Conservation (phyloP, 2,113 vertebrate species). For the Sciurus niger region DNA sequence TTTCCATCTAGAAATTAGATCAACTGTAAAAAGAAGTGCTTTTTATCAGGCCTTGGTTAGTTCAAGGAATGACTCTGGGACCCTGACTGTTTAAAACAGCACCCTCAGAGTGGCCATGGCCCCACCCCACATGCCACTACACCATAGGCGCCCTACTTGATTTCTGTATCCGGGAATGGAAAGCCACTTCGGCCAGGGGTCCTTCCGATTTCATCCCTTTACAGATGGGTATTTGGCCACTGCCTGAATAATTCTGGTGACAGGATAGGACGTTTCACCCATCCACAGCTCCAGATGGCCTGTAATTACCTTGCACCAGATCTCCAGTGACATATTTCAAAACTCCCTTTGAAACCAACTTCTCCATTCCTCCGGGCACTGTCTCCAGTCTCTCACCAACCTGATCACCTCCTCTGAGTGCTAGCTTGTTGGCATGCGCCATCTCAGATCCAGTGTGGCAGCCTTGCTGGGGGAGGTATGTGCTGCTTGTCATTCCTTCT, state of each 20-base stretch:
- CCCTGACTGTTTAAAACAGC: neutral
- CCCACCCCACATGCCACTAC: accelerated
- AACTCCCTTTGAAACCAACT: neutral
- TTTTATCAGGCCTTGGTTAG: neutral
- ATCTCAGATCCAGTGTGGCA: accelerated
- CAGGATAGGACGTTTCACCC: neutral
- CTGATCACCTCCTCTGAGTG: neutral
- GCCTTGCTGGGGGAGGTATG: neutral
- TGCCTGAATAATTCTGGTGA: neutral
- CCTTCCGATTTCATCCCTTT: neutral
- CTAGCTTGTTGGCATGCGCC: accelerated
- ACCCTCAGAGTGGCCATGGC: neutral
- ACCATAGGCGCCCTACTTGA: neutral
- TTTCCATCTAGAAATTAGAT: neutral
- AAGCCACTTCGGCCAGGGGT: neutral
- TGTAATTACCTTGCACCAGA: neutral
- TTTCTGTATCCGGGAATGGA: neutral
- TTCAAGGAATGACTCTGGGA: neutral
- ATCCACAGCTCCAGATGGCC: too few relatives aligned
- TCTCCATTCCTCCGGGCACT: neutral
- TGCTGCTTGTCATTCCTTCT: accelerated
- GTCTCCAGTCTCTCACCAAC: neutral
- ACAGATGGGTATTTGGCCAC: neutral
- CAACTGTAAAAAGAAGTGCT: neutral
- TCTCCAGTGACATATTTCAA: neutral